phyloP scores from a whole-genome alignment of 2,113 vertebrate species.

The Cyphomyrus discorhynchus region DNA sequence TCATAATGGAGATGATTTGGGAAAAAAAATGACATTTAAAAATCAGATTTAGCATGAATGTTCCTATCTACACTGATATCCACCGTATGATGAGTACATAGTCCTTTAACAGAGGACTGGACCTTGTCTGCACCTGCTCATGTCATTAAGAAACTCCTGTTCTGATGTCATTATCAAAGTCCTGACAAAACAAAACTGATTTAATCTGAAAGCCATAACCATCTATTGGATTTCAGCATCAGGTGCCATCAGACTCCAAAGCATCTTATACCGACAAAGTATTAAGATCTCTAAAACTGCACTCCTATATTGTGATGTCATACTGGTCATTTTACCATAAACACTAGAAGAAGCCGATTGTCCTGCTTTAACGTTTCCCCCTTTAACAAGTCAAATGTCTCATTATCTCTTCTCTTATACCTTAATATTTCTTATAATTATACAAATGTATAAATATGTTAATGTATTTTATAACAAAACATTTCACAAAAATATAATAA shows the following conservation, averaged over 20 bases:
- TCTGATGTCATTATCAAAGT: not conserved
- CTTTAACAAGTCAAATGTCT: not conserved
- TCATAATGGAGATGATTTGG: not conserved
- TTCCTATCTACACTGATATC: not conserved
- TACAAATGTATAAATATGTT: not conserved
- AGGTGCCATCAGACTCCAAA: not conserved
- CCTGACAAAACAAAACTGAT: not conserved
- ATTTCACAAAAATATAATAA: not conserved
- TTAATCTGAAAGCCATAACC: not conserved
- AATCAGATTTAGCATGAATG: not conserved
- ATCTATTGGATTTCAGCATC: not conserved
- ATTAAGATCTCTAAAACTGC: not conserved
- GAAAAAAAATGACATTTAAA: not conserved
- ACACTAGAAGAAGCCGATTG: not conserved
- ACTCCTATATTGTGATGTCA: not conserved
- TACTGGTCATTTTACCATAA: not conserved
- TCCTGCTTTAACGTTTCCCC: not conserved
- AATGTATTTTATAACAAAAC: not conserved
- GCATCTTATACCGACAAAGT: not conserved
- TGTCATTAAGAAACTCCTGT: not conserved
- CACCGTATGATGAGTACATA: not conserved
- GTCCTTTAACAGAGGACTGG: not conserved
- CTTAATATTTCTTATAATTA: not conserved
- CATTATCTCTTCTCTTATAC: not conserved
- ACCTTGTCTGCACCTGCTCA: not conserved